Conservation (phyloP, 2,888 invertebrate genomes). For the Isoperla grammatica region DNA sequence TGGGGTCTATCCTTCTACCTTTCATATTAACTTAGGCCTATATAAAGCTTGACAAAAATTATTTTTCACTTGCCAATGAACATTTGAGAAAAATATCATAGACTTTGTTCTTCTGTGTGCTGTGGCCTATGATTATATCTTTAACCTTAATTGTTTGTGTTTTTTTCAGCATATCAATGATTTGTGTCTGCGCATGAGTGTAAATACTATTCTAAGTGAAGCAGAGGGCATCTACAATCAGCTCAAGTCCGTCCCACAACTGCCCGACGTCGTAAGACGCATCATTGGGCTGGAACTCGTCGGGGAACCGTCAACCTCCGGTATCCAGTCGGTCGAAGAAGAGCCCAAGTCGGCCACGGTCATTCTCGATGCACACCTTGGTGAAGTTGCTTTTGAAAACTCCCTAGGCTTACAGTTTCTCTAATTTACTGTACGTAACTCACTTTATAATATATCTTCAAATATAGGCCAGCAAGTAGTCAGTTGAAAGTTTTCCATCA, state of each 20-base stretch:
- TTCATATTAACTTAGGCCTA: too few relatives aligned
- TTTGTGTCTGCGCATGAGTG: slow-evolving; percentile 77
- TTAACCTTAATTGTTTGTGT: too few relatives aligned
- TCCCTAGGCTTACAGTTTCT: too few relatives aligned
- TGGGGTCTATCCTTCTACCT: too few relatives aligned
- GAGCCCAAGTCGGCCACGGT: slow-evolving; percentile 35
- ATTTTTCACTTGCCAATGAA: too few relatives aligned
- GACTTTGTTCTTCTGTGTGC: slow-evolving; percentile 9
- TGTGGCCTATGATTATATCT: too few relatives aligned
- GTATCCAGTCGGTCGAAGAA: slow-evolving; percentile 20
- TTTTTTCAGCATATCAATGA: slow-evolving; percentile 88
- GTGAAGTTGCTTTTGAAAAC: slow-evolving; percentile 53
- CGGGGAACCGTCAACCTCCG: slow-evolving; percentile 26
- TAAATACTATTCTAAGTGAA: slow-evolving; percentile 71
- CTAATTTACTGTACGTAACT: too few relatives aligned
- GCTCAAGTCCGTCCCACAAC: slow-evolving; percentile 62
- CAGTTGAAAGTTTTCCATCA: too few relatives aligned
- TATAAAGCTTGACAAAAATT: too few relatives aligned
- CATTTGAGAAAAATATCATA: too few relatives aligned
- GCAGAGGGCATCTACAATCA: slow-evolving; percentile 94
- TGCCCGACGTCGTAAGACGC: slow-evolving; percentile 64
- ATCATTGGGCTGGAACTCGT: slow-evolving; percentile 62
- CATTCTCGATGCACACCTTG: slow-evolving; percentile 41
- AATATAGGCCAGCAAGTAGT: too few relatives aligned
- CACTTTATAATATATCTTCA: too few relatives aligned